Percentiles rank a stretch among this genome's conserved stretches.
These are phyloP conservation scores for Addax nasomaculatus DNA, from an alignment of 2,113 vertebrate species.

Conservation along the genomic window DNA sequence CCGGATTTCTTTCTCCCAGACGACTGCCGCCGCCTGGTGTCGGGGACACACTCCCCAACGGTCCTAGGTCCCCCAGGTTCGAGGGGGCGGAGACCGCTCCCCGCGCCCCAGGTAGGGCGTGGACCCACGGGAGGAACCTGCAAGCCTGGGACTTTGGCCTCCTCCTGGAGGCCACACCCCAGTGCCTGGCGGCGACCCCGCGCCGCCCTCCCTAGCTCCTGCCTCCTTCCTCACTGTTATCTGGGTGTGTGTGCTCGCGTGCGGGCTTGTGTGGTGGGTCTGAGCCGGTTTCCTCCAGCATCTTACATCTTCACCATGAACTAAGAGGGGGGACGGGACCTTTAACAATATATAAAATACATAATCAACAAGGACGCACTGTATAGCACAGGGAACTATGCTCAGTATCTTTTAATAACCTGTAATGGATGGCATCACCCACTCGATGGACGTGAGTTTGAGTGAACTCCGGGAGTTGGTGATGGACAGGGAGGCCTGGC, in stretches of 20 bases:
- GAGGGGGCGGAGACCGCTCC: not conserved
- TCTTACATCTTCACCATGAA: not conserved
- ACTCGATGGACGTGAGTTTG: no score
- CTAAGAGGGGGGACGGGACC: not conserved
- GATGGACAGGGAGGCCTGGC: no score
- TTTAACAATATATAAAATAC: not conserved
- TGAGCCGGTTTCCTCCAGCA: not conserved
- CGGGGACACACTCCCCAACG: accelerated
- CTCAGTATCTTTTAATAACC: not conserved
- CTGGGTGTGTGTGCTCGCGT: not conserved
- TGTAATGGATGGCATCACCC: not conserved
- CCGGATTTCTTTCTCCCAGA: not conserved
- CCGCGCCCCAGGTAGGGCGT: not conserved
- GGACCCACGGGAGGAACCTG: not conserved
- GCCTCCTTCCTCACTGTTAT: not conserved
- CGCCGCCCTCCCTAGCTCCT: not conserved
- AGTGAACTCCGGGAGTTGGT: no score
- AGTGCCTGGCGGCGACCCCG: not conserved
- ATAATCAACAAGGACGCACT: not conserved
- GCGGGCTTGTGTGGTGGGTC: not conserved
- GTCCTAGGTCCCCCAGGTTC: not conserved
- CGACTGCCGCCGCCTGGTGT: not conserved
- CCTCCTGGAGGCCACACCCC: slow-evolving; percentile 36
- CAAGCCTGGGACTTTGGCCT: not conserved
- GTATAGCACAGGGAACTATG: not conserved